These are phyloP conservation scores for Sturnus vulgaris DNA, from an alignment of 2,113 vertebrate species.

Conservation along the genomic window DNA sequence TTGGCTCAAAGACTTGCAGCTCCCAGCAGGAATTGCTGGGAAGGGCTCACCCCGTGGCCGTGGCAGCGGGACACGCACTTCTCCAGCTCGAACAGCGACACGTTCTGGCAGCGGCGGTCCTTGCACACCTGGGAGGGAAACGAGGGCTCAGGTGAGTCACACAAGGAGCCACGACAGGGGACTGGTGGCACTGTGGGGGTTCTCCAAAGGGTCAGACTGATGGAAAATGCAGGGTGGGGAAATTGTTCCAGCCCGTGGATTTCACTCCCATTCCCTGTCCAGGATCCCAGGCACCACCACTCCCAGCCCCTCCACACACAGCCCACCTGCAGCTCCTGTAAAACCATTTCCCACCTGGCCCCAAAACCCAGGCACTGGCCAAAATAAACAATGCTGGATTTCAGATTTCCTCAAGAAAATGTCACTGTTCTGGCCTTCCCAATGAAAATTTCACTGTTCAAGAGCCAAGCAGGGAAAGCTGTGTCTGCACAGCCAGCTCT, in stretches of 20 bases:
- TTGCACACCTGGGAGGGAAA: constrained; percentile 82
- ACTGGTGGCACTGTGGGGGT: background rate
- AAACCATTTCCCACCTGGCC: background rate
- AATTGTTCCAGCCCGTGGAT: background rate
- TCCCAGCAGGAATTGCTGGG: accelerated
- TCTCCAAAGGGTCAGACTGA: too few species aligned
- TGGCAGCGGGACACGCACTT: constrained; percentile 81
- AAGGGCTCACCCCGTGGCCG: constrained; percentile 67
- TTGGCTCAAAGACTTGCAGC: background rate
- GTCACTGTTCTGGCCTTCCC: background rate
- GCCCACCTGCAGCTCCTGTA: background rate
- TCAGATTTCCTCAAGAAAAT: background rate
- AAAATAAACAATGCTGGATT: background rate
- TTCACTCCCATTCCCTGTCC: background rate
- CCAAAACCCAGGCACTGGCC: background rate
- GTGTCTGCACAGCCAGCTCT: background rate
- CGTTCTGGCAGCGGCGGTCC: constrained; percentile 85
- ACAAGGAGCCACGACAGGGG: background rate
- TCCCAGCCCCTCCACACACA: background rate
- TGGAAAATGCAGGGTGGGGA: too few species aligned
- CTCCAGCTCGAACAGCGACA: constrained; percentile 83
- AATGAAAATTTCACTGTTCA: background rate
- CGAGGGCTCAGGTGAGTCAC: background rate
- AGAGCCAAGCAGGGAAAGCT: background rate
- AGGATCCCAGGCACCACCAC: background rate